Percentiles rank a stretch among this genome's conserved stretches.
Evolutionary conservation across 64 coral and sea anemone species (phyloP).

Genomic region (Actinia tenebrosa): DNA sequence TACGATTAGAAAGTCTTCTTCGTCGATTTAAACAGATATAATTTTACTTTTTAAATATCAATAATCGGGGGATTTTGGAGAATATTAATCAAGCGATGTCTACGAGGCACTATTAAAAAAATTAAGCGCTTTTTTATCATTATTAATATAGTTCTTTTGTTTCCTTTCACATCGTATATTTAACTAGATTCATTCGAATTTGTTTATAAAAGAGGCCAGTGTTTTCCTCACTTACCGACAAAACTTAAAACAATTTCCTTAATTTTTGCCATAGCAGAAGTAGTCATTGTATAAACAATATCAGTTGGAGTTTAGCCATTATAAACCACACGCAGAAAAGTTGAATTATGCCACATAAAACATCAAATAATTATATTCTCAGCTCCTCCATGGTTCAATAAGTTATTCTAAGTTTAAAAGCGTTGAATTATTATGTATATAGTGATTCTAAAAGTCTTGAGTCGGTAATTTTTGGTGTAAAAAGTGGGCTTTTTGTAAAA

Average conservation of each 20-base stretch:
- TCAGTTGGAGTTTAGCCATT: not conserved
- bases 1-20: not conserved
- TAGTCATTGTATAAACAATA: not conserved
- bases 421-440: not conserved
- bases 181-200: not conserved
- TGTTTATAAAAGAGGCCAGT: not conserved
- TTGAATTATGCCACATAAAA: not conserved
- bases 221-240: not conserved
- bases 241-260: not conserved
- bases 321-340: not conserved
- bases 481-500: not conserved
- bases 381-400: not conserved
- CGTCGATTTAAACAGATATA: not conserved
- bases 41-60: not conserved
- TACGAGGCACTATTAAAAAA: not conserved
- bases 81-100: not conserved
- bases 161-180: not conserved
- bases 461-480: not conserved
- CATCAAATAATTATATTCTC: not conserved
- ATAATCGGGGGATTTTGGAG: not conserved
- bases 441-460: not conserved
- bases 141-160: not conserved
- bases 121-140: not conserved
- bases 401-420: not conserved
- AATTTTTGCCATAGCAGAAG: not conserved